Evolutionary conservation across 2,797 vertebrate genomes (phyloP), one percentile per base, ranked within the genome.

Genomic region (Acanthurus lineatus): DNA sequence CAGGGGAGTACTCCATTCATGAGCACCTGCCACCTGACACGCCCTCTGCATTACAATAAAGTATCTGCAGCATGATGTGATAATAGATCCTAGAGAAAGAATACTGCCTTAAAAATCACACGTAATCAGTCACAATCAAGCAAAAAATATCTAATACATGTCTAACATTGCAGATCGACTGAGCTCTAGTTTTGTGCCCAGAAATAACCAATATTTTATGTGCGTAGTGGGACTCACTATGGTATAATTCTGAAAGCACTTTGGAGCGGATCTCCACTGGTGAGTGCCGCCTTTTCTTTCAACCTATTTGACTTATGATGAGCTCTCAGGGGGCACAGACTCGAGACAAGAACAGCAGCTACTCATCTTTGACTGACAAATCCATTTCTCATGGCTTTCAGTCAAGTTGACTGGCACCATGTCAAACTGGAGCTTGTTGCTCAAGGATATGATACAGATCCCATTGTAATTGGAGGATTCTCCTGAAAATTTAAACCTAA

Each of bases 371-470:
- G 66, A 76, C 49, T 65, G 64, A 58, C 54, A 67, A 70, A 76
- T 51, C 49, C 48, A 3, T 59, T 61, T 10, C 22, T 77, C 69
- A 76, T 40, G 70, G 81, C 78, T 78, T 62, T 87, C 82, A 82
- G 53, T 85, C 70, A 78, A 71, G 57, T 22, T 88, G 86, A 88
- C 83, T 67, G 84, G 57, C 86, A 79, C 67, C 62, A 17, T 54
- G 75, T 81, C 86, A 83, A 66, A 65, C 71, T 60, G 45, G 19
- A 38, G 69, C 68, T 38, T 25, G 53, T 64, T 66, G 28, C 70
- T 58, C 44, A 59, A 77, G 25, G 17, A 52, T 19, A 45, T 44
- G 79, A 70, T 61, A 61, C 54, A n/a, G n/a, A n/a, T n/a, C 48
- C 52, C 35, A 32, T n/a, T 57, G 48, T 64, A 38, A 78, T 48